Evolutionary conservation across 2,797 vertebrate genomes (phyloP).

Genomic region (Enteromius treurensis): DNA sequence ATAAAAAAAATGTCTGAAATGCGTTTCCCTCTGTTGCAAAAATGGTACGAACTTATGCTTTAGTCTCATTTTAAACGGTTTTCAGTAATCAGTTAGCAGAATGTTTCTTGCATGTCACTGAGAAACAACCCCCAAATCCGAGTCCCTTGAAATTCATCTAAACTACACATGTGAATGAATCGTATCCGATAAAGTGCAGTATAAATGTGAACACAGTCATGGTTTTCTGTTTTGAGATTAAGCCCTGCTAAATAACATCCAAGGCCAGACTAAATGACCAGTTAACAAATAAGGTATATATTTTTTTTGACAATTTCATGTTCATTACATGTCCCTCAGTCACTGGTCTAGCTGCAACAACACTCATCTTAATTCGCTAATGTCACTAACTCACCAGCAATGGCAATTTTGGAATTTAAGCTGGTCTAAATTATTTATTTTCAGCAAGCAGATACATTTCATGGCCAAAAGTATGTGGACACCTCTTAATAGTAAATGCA

Average conservation of each 20-base stretch:
- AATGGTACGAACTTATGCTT: conserved; percentile 42
- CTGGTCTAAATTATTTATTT: neutral
- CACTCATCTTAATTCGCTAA: neutral
- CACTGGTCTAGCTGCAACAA: neutral
- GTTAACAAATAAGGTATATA: neutral
- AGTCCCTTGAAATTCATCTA: conserved; percentile 9
- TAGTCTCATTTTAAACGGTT: conserved; percentile 22
- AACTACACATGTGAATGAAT: conserved; percentile 1
- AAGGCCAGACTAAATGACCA: neutral
- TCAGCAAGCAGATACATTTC: neutral
- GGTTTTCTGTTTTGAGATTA: conserved; percentile 24
- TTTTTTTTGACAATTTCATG: neutral
- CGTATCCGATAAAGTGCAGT: conserved; percentile 32
- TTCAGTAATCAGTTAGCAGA: conserved; percentile 27
- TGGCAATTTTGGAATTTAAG: neutral
- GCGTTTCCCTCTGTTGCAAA: neutral
- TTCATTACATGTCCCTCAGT: neutral
- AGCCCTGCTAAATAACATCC: neutral
- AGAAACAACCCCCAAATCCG: neutral
- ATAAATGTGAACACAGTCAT: conserved; percentile 4
- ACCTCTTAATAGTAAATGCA: neutral
- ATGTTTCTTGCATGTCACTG: neutral
- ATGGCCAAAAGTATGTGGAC: neutral
- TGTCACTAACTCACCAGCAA: neutral
- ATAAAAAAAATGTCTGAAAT: neutral